phyloP scores from a whole-genome alignment of 2,888 invertebrate genomes.

The Drosophila recens region DNA sequence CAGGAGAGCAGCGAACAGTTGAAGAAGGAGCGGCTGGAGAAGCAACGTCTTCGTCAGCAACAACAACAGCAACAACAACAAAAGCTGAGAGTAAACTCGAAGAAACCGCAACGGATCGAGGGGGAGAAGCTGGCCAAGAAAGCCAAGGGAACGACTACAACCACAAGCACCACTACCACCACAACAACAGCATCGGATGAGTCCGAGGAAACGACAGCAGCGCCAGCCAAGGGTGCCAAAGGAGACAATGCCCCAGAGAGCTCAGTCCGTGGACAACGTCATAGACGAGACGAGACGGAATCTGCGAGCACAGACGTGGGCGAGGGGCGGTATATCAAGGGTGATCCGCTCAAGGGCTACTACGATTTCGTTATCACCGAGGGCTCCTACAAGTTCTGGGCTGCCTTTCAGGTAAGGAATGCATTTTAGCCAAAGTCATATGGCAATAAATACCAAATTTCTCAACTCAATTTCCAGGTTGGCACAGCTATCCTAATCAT shows the following conservation, averaged over 20 bases:
- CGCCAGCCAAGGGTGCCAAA: slow-evolving; percentile 37
- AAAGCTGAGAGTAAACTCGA: slow-evolving; percentile 75
- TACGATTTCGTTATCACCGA: slow-evolving; percentile 95
- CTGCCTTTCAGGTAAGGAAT: slow-evolving; percentile 90
- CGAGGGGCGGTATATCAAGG: slow-evolving; percentile 85
- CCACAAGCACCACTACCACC: slow-evolving; percentile 43
- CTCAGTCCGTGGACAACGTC: slow-evolving; percentile 52
- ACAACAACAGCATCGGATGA: slow-evolving; percentile 27
- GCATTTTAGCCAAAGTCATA: neutral
- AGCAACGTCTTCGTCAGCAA: slow-evolving; percentile 64
- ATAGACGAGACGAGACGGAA: slow-evolving; percentile 53
- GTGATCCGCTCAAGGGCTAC: slow-evolving; percentile 92
- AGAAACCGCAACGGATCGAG: slow-evolving; percentile 71
- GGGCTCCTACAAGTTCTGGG: slow-evolving; percentile 95
- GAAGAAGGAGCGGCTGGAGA: slow-evolving; percentile 63
- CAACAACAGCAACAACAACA: slow-evolving; percentile 58
- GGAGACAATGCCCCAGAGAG: slow-evolving; percentile 25
- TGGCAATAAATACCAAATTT: neutral
- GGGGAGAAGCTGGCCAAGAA: slow-evolving; percentile 53
- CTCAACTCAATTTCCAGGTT: slow-evolving; percentile 87
- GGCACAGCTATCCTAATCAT: slow-evolving; percentile 92
- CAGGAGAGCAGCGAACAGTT: slow-evolving; percentile 58
- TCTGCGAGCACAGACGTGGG: slow-evolving; percentile 64
- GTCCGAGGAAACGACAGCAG: slow-evolving; percentile 31
- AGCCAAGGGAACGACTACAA: slow-evolving; percentile 43